Percentiles rank a stretch among this genome's conserved stretches.
phyloP scores from a whole-genome alignment of 2,797 vertebrate species.

The Arrhamphus sclerolepis region DNA sequence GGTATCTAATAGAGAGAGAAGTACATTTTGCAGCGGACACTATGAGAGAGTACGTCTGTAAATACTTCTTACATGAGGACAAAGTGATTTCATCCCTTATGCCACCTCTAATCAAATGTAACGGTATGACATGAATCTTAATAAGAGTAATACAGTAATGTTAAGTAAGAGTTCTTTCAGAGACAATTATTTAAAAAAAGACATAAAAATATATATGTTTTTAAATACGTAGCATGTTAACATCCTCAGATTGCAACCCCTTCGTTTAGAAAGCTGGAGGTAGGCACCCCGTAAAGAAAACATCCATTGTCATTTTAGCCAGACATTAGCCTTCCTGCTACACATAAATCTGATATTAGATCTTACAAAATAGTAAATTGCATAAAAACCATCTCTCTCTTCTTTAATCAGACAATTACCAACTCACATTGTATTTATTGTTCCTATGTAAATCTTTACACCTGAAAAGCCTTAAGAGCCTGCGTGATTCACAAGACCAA shows the following conservation, averaged over 20 bases:
- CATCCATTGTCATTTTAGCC: constrained; percentile 49
- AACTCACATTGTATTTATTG: constrained; percentile 31
- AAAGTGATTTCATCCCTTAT: constrained; percentile 31
- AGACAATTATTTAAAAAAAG: constrained; percentile 70
- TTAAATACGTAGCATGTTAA: constrained; percentile 65
- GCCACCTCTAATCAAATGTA: constrained; percentile 51
- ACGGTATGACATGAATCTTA: constrained; percentile 51
- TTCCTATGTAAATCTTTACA: constrained; percentile 63
- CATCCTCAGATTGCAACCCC: constrained; percentile 42
- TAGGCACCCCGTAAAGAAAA: constrained; percentile 66
- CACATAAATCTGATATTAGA: constrained; percentile 62
- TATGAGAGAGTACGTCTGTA: constrained; percentile 43
- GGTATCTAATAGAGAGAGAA: constrained; percentile 55
- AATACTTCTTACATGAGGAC: constrained; percentile 42
- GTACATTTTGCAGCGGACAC: constrained; percentile 55
- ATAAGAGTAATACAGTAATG: constrained; percentile 57
- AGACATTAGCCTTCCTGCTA: constrained; percentile 61
- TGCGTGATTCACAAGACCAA: constrained; percentile 34
- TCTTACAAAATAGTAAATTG: constrained; percentile 76
- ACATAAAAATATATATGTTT: constrained; percentile 77
- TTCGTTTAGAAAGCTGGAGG: constrained; percentile 61
- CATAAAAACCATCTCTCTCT: constrained; percentile 74
- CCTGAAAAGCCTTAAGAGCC: constrained; percentile 73
- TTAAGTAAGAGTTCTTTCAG: constrained; percentile 58
- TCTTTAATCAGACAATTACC: constrained; percentile 46